A percentile compares a stretch with the other conserved stretches of the same genome.
Conservation (phyloP, 2,888 invertebrate genomes). For the Erebia palarica region DNA sequence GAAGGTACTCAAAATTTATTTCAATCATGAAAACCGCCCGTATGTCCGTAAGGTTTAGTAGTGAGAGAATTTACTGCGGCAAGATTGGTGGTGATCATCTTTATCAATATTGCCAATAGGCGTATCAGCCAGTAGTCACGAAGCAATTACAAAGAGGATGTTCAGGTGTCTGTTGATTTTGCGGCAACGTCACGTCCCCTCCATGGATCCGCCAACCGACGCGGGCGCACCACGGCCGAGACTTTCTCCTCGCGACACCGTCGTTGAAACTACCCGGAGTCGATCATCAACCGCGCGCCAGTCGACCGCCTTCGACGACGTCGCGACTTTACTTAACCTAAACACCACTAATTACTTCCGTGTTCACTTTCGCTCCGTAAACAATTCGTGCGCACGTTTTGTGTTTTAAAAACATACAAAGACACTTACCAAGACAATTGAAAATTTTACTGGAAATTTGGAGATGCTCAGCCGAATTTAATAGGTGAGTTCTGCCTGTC, state of each 20-base stretch:
- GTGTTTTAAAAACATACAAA: conserved; percentile 49
- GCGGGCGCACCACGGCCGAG: conserved; percentile 75
- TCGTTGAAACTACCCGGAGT: conserved; percentile 71
- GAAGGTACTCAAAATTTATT: too few relatives aligned
- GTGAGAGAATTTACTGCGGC: not conserved
- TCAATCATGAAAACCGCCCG: not conserved
- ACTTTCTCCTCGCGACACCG: conserved; percentile 81
- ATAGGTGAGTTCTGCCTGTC: conserved; percentile 74
- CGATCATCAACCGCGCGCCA: conserved; percentile 70
- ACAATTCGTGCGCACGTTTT: conserved; percentile 62
- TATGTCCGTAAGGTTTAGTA: not conserved
- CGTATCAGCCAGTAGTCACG: conserved; percentile 8
- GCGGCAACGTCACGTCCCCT: conserved; percentile 70
- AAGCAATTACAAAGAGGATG: conserved; percentile 41
- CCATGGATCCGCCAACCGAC: conserved; percentile 62
- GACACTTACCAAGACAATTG: conserved; percentile 22
- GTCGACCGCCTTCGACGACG: conserved; percentile 64
- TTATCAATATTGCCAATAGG: not conserved
- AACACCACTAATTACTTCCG: conserved; percentile 59
- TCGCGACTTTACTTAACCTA: conserved; percentile 43
- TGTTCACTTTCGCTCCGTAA: conserved; percentile 75
- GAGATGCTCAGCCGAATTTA: conserved; percentile 52
- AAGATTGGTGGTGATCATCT: too few relatives aligned
- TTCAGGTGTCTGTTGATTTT: conserved; percentile 64
- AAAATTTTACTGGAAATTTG: conserved; percentile 39